Base-by-base conservation (phyloP, 2,888 invertebrate species). In the Tenthredo mesomela region DNA sequence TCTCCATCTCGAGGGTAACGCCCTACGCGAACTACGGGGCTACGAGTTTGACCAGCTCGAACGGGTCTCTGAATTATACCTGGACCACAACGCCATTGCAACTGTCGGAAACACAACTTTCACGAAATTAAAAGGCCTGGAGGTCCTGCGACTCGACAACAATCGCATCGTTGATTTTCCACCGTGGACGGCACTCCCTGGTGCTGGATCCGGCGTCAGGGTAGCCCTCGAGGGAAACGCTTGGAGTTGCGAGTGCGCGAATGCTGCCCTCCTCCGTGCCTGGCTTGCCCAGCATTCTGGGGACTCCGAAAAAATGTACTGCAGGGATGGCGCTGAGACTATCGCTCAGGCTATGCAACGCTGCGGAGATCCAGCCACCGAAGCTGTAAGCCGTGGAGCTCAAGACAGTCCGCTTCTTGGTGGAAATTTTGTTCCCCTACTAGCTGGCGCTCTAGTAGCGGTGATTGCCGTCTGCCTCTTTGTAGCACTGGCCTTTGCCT, bases 181-280 rank as follows among this genome's bases (percentile, higher is more conserved):
- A 90, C 96, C 97, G 89, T 96, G 96, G 96, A 92, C 93, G 84
- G 95, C 95, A 73, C 95, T 95, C 91, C 94, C 95, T 86, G 93
- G 93, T 86, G 90, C 94, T 84, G 93, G 93, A 29, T 92, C 93
- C 86, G 94, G 95, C 87, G 95, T 97, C 90, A 95, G 95, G 90
- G 95, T 97, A 88, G 95, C 96, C 84, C 94, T 97, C 86, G 96
- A 96, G 90, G 96, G 96, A 90, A 97, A 97, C 95, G 96, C 96
- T 92, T 97, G 98, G 98, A 96, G 96, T 93, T 97, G 97, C 94
- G 96, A 97, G 92, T 97, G 97, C 93, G 95, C 95, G 90, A 96
- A 96, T 90, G 95, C 97, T 84, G 95, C 95, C 87, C 95, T 95
- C 89, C 94, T 97, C 89, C 95, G 96, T 91, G 95, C 95, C 89